phyloP scores from a whole-genome alignment of 2,797 vertebrate species.

The Eulemur coronatus region DNA sequence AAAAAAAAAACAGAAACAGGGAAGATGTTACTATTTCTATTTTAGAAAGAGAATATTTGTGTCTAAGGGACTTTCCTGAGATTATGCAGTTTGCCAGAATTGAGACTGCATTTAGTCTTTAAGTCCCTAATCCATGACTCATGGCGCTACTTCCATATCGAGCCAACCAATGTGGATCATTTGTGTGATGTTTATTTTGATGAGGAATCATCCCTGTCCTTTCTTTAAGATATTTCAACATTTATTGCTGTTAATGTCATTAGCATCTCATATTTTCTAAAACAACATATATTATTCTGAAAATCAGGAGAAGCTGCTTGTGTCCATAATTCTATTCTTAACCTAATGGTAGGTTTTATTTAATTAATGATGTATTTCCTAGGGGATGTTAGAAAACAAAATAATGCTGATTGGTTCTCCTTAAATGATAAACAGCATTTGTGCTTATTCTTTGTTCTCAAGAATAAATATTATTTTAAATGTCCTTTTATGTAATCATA shows the following conservation, averaged over 20 bases:
- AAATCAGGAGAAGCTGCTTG: background rate
- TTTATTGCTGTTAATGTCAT: background rate
- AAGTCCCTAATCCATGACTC: too few species aligned
- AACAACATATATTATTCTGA: background rate
- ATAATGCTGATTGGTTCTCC: background rate
- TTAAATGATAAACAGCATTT: background rate
- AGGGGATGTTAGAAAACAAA: background rate
- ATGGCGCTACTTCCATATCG: background rate
- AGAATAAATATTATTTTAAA: background rate
- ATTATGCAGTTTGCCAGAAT: background rate
- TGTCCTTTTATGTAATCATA: background rate
- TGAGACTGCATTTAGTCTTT: background rate
- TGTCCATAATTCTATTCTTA: background rate
- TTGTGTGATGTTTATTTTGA: background rate
- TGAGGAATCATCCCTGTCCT: background rate
- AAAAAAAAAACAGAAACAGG: background rate
- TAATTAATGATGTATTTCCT: background rate
- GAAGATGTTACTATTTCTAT: background rate
- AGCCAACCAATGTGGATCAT: background rate
- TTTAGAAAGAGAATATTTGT: background rate
- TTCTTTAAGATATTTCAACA: background rate
- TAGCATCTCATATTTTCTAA: background rate
- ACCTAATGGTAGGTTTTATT: background rate
- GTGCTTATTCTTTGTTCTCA: background rate
- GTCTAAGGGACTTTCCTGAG: background rate